Evolutionary conservation across 2,113 vertebrate genomes (phyloP).

Genomic region (Hemichromis elongatus): DNA sequence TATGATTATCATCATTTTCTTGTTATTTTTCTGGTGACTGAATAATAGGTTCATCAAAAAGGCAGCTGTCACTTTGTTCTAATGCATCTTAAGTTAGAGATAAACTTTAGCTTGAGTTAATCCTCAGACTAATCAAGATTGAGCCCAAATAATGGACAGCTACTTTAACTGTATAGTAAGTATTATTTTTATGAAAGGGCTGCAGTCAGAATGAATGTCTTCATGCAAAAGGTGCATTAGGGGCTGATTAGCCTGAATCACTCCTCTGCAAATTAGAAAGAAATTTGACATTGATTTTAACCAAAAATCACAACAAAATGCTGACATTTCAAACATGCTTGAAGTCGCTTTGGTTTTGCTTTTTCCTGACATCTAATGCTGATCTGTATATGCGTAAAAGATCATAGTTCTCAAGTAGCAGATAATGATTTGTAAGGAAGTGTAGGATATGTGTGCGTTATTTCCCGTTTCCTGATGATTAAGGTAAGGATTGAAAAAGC

Average conservation of each 20-base stretch:
- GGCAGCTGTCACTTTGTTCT: background rate
- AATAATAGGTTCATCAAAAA: background rate
- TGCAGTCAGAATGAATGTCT: background rate
- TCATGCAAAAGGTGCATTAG: background rate
- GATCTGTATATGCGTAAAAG: background rate
- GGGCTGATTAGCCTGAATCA: background rate
- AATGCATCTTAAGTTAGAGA: background rate
- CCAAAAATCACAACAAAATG: background rate
- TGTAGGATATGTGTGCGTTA: background rate
- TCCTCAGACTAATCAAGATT: background rate
- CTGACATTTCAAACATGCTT: background rate
- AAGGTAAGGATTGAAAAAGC: conserved; percentile 53
- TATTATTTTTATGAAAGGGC: background rate
- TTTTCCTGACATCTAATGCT: background rate
- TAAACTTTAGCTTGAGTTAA: background rate
- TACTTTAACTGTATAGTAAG: background rate
- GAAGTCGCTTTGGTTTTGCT: background rate
- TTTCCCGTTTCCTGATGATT: conserved; percentile 41
- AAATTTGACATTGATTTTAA: background rate
- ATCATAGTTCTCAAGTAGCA: background rate
- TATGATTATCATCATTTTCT: background rate
- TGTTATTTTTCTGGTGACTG: background rate
- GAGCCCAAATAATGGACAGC: background rate
- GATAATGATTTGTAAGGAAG: background rate
- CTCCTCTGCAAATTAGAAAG: background rate